These are phyloP conservation scores for Armadillidium nasatum DNA, from an alignment of 1,140 invertebrate genomes.

Conservation along the genomic window DNA sequence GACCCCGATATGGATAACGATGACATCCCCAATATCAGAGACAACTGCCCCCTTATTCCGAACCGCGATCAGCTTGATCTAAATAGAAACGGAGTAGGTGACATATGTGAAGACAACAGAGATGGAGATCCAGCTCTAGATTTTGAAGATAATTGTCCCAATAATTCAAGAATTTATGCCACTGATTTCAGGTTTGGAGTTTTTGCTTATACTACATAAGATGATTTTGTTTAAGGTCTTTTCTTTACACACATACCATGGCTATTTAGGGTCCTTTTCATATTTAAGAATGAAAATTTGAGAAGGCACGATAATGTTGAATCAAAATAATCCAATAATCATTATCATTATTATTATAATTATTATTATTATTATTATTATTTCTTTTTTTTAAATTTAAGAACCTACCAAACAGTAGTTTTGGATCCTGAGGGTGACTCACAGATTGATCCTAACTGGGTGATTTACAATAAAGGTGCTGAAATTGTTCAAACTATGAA, in stretches of 20 bases:
- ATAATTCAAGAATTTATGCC: conserved; percentile 84
- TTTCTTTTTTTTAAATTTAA: too few species aligned
- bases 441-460: conserved; percentile 92
- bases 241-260: too few species aligned
- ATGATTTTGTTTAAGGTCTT: too few species aligned
- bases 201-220: too few species aligned
- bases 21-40: conserved; percentile 64
- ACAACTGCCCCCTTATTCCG: conserved; percentile 72
- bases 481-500: conserved; percentile 94
- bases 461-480: conserved; percentile 85
- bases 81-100: conserved; percentile 65
- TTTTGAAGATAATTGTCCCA: conserved; percentile 84
- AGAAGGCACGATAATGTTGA: too few species aligned
- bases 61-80: conserved; percentile 45
- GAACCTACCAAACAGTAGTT: conserved; percentile 81
- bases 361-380: too few species aligned
- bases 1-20: conserved; percentile 81
- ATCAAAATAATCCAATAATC: too few species aligned
- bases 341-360: too few species aligned
- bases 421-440: conserved; percentile 88
- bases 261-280: too few species aligned
- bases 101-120: conserved; percentile 75
- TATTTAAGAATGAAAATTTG: too few species aligned
- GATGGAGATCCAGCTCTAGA: conserved; percentile 80
- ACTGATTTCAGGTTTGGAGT: conserved; percentile 75